Evolutionary conservation across 2,888 invertebrate genomes (phyloP).

Genomic region (Nymphalis urticae): DNA sequence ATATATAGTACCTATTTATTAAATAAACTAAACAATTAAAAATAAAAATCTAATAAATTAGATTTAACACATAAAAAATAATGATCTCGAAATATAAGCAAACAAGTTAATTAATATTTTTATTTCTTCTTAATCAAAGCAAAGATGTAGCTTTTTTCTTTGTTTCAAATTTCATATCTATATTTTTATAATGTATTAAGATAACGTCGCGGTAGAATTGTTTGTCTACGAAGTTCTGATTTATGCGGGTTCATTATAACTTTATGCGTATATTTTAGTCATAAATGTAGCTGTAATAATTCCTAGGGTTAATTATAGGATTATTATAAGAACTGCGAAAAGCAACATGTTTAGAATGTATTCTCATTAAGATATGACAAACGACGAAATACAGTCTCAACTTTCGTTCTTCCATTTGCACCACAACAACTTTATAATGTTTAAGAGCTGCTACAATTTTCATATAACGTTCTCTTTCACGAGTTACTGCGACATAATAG

Average conservation of each 20-base stretch:
- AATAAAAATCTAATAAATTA: no score
- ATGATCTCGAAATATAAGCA: no score
- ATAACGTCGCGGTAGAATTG: conserved; percentile 4
- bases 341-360: neutral
- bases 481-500: conserved; percentile 12
- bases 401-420: neutral
- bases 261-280: conserved; percentile 8
- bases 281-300: neutral
- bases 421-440: conserved; percentile 2
- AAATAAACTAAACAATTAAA: no score
- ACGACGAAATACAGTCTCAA: neutral
- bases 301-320: neutral
- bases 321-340: neutral
- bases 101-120: no score
- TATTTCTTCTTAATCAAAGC: no score
- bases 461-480: conserved; percentile 1
- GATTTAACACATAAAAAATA: no score
- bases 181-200: conserved; percentile 4
- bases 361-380: neutral
- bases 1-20: no score
- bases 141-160: no score
- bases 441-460: conserved; percentile 8
- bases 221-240: conserved; percentile 12
- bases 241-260: conserved; percentile 20
- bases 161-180: neutral